Base-by-base conservation (phyloP, 2,113 vertebrate species). In the Morphnarchus princeps region DNA sequence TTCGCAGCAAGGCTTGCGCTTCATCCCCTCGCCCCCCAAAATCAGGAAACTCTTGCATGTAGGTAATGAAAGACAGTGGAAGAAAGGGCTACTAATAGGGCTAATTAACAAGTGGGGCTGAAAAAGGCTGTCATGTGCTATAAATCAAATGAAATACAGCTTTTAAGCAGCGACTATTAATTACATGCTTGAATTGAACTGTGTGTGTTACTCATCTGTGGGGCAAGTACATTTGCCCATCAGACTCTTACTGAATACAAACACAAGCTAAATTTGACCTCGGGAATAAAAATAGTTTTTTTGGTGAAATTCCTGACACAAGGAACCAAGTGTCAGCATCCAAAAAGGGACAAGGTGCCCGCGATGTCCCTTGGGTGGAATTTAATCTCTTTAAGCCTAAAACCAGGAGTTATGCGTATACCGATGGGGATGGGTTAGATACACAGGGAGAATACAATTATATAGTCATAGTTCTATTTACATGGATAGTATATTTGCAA, bases 91-190 rank as follows among this genome's bases (percentile, higher is more conserved):
- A 32, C 86, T 97, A 91, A 76, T 65, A 79, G 43, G 43, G 57
- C 82, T 88, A 54, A 87, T 93, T 91, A 93, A 71, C 15, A 58
- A 93, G 79, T 16, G 63, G 49, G 89, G 71, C 82, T 84, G 95
- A 93, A 95, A 87, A 91, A 69, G 50, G 82, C 82, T 73, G 77
- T 91, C 95, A 79, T 65, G 45, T 80, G 52, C 76, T 94, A 62
- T 95, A 91, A 95, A 95, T 95, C 83, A 95, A 85, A 89, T 77
- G 65, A 95, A 94, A 97, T 71, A 52, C 34, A 87, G 58, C 91
- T 91, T 92, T 89, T 87, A 77, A 92, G 81, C 70, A 65, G n/a
- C 6, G 3, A 67, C 49, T 40, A 72, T 91, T 96, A 95, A 96
- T 96, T 96, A 87, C 80, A 84, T 87, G 92, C 96, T 85, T 91